phyloP scores from a whole-genome alignment of 2,888 invertebrate genomes.

The Caenorhabditis sp. region DNA sequence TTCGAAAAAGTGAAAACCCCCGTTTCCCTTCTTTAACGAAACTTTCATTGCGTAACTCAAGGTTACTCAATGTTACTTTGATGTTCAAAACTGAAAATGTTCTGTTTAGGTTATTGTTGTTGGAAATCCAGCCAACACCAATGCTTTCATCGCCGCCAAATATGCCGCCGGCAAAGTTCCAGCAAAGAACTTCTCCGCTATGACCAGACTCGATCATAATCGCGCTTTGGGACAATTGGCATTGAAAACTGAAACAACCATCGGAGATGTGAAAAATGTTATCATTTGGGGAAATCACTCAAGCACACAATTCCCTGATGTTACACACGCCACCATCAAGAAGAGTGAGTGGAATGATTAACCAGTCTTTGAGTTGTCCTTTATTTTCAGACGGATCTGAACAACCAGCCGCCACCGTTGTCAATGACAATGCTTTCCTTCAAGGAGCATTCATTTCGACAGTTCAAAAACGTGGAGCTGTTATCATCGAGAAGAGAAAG shows the following conservation, averaged over 20 bases:
- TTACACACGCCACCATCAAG: constrained; percentile 74
- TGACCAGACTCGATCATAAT: constrained; percentile 98
- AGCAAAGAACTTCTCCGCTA: constrained; percentile 92
- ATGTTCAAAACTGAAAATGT: not conserved
- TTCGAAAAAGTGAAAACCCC: constrained; percentile 5
- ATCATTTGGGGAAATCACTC: constrained; percentile 99
- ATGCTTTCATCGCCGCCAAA: constrained; percentile 91
- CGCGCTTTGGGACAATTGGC: constrained; percentile 86
- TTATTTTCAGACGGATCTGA: constrained; percentile 50
- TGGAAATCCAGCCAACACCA: constrained; percentile 99
- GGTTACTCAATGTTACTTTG: not conserved
- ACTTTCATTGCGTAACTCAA: not conserved
- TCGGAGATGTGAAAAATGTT: constrained; percentile 84
- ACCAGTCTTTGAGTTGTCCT: not conserved
- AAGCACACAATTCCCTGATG: constrained; percentile 96
- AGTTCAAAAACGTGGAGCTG: constrained; percentile 95
- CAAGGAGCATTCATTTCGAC: constrained; percentile 83
- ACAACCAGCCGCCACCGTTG: constrained; percentile 72
- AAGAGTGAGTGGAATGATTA: constrained; percentile 37
- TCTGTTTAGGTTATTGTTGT: constrained; percentile 81
- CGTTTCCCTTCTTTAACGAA: no score
- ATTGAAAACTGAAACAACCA: constrained; percentile 70
- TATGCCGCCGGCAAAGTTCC: constrained; percentile 92
- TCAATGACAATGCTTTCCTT: constrained; percentile 85
- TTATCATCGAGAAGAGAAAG: constrained; percentile 94